Base-by-base conservation (phyloP, 2,888 invertebrate genomes). In the Rhyacophila evoluta region DNA sequence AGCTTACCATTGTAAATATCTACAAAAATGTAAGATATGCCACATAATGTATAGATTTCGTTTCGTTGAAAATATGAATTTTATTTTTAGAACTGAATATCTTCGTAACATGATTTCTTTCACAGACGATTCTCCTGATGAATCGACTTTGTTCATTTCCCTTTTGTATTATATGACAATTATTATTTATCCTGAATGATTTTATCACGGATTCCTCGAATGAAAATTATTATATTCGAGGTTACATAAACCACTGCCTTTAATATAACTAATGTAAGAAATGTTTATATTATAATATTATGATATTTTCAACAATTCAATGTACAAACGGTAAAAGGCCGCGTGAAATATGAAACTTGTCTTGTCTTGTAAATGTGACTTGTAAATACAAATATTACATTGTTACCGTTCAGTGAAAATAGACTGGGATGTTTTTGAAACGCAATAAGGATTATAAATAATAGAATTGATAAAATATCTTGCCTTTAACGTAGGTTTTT, bases 291-390 rank as follows among this genome's bases (percentile, higher is more conserved):
- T 67, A 74, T 68, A 67, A 36, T 33, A 12, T 72, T 72, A 41
- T 55, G 39, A 38, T 39, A 27, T 78, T 75, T 79, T 55, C 67
- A 74, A 74, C 37, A 72, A 55, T 79, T 75, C 71, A 72, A 71
- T 75, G 75, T 75, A 75, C 75, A 75, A 79, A 75, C 29, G 74
- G 71, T 79, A 41, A 41, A 75, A 79, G 71, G 78, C 74, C 75
- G 75, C 75, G 33, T 70, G 29, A 41, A 28, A 55, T 38, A 27
- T 29, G 70, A 38, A 25, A 70, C 41, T 28, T 67, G n/a, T 70
- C 39, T 19, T 19, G 55, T 25, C 55, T 19, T 8, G 25, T n/a
- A n/a, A n/a, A n/a, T n/a, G n/a, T 19, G 15, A 19, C 55, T 6
- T 55, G 55, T 69, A 69, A 29, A 69, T 69, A 69, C 8, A 69